Evolutionary conservation across 2,113 vertebrate species (phyloP).

Genomic region (Pangasianodon gigas): DNA sequence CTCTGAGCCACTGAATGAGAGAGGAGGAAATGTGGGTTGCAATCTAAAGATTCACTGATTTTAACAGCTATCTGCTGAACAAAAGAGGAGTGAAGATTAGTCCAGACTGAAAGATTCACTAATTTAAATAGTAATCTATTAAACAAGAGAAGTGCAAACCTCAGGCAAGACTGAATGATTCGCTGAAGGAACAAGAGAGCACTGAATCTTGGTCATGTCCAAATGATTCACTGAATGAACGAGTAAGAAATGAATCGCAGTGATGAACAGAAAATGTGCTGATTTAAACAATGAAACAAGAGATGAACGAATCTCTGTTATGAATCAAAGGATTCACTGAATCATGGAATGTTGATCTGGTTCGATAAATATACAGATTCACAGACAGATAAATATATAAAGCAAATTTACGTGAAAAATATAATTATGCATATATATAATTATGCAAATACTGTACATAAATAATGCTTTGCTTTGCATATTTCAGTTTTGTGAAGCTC

Average conservation of each 20-base stretch:
- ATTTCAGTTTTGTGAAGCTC: no score
- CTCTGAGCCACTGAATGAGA: no score
- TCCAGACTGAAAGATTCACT: neutral
- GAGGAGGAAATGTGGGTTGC: no score
- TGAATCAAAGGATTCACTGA: neutral
- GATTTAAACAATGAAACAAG: neutral
- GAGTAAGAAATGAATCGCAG: neutral
- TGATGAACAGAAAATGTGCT: neutral
- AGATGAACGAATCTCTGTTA: neutral
- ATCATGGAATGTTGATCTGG: neutral
- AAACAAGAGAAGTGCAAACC: neutral
- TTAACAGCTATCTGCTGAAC: neutral
- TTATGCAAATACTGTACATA: neutral
- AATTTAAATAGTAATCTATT: no score
- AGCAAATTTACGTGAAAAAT: no score
- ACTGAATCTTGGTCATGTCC: neutral
- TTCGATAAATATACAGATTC: neutral
- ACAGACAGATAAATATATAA: neutral
- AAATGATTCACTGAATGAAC: neutral
- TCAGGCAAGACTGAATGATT: neutral
- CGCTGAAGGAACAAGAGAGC: neutral
- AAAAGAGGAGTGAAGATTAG: neutral
- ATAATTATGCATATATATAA: no score
- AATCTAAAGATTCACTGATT: no score
- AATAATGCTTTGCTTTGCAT: no score